Evolutionary conservation across 2,113 vertebrate species (phyloP).

Genomic region (Hystrix cristata): DNA sequence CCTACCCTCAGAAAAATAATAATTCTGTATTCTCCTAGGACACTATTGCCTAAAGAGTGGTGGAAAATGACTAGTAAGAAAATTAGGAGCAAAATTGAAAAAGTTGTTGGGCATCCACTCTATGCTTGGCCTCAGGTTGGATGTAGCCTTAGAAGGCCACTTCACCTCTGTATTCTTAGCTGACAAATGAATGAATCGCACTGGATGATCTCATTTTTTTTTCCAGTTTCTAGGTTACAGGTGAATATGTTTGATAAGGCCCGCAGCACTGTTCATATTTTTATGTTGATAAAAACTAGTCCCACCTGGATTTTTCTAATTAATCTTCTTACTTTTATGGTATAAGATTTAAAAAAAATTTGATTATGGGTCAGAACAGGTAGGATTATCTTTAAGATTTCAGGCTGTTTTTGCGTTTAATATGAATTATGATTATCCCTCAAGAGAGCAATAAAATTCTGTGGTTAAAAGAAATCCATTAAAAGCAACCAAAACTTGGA

Average conservation of each 20-base stretch:
- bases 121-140: neutral
- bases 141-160: neutral
- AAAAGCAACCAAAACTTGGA: slow-evolving; percentile 57
- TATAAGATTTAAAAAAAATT: slow-evolving; percentile 30
- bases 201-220: neutral
- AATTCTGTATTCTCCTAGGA: neutral
- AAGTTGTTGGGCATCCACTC: neutral
- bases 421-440: slow-evolving; percentile 64
- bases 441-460: slow-evolving; percentile 71
- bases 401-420: slow-evolving; percentile 38
- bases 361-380: slow-evolving; percentile 45
- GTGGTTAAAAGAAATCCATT: slow-evolving; percentile 65
- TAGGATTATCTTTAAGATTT: slow-evolving; percentile 54
- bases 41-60: neutral
- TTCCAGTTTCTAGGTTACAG: neutral
- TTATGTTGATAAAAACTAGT: slow-evolving; percentile 56
- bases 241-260: neutral
- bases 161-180: neutral
- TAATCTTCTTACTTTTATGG: slow-evolving; percentile 53
- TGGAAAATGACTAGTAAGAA: neutral
- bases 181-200: neutral
- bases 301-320: slow-evolving; percentile 29
- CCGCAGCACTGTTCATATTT: neutral
- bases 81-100: neutral
- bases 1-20: neutral